phyloP scores from a whole-genome alignment of 2,113 vertebrate genomes.

The Thunnus maccoyii region DNA sequence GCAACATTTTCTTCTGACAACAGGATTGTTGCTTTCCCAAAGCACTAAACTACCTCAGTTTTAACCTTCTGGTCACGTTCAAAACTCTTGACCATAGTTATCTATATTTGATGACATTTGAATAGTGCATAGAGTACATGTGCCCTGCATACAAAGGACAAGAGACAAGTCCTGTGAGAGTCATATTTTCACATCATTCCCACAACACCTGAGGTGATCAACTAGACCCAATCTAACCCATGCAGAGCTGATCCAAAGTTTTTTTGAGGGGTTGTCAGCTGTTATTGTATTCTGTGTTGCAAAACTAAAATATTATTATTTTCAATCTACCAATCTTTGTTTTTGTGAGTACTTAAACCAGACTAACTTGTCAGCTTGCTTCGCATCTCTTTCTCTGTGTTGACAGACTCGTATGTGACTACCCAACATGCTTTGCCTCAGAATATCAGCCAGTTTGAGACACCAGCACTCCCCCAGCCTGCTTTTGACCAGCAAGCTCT shows the following conservation, averaged over 20 bases:
- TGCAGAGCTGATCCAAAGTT: no score
- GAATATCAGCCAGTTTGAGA: conserved; percentile 91
- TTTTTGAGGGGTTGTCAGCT: no score
- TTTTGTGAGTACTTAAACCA: not conserved
- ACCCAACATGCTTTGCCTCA: conserved; percentile 89
- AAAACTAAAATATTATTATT: not conserved
- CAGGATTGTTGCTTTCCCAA: not conserved
- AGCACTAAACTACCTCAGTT: not conserved
- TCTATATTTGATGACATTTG: conserved; percentile 42
- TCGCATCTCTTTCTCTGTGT: conserved; percentile 29
- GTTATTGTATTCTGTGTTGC: not conserved
- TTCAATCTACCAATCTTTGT: not conserved
- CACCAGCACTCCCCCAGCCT: conserved; percentile 88
- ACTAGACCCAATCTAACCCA: not conserved
- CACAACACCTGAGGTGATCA: not conserved
- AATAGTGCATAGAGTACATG: not conserved
- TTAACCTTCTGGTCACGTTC: conserved; percentile 12
- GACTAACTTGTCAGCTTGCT: conserved; percentile 8
- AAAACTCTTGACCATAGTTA: not conserved
- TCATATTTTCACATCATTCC: not conserved
- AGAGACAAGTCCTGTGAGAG: no score
- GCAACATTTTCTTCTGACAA: not conserved
- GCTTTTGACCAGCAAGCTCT: conserved; percentile 92
- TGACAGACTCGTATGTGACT: conserved; percentile 90
- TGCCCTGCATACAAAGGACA: not conserved